A percentile compares a stretch with the other conserved stretches of the same genome.
Evolutionary conservation across 2,888 invertebrate genomes (phyloP).

Genomic region (Cryptocephalus primarius): DNA sequence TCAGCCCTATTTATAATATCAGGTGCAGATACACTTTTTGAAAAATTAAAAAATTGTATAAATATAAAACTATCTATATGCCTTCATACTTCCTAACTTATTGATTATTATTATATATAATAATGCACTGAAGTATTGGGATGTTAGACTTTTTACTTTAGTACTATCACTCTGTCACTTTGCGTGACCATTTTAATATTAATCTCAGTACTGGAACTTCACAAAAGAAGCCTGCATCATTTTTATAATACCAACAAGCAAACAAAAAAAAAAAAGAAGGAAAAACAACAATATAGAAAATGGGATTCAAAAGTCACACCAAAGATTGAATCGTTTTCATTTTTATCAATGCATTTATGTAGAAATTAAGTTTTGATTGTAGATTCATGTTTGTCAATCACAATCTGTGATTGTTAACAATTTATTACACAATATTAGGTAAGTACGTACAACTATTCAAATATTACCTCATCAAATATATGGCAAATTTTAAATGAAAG

Average conservation of each 20-base stretch:
- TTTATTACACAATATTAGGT: no score
- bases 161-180: constrained; percentile 37
- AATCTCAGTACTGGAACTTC: constrained; percentile 31
- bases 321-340: no score
- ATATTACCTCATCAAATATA: no score
- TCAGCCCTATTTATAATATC: constrained; percentile 14
- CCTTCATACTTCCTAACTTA: constrained; percentile 41
- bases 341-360: no score
- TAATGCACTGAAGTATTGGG: constrained; percentile 41
- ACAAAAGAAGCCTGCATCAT: constrained; percentile 8
- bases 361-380: no score
- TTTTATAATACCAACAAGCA: not conserved
- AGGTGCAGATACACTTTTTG: constrained; percentile 23
- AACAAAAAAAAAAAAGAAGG: no score
- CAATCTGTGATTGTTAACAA: not conserved
- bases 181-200: constrained; percentile 36
- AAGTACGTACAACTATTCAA: no score
- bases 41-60: constrained; percentile 32
- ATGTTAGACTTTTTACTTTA: constrained; percentile 41
- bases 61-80: constrained; percentile 39
- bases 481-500: no score
- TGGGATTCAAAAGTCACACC: no score
- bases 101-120: constrained; percentile 34
- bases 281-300: no score
- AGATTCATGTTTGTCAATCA: not conserved